Percentiles rank a stretch among this genome's conserved stretches.
Evolutionary conservation across 2,888 invertebrate genomes (phyloP).

Genomic region (Argynnis bischoffii): DNA sequence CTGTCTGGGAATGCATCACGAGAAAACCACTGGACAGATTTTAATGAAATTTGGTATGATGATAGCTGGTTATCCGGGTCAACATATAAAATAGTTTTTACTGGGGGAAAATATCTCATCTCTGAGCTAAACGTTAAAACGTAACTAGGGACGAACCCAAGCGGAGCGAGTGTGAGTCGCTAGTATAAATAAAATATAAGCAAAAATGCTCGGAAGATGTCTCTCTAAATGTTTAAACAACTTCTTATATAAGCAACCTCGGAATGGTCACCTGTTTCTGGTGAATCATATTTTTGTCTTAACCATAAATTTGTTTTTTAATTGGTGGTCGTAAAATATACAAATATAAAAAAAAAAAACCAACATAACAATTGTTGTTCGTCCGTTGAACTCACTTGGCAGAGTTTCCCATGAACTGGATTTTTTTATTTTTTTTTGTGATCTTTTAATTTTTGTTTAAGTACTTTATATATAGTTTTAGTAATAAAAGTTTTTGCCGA

Average conservation of each 20-base stretch:
- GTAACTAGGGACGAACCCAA: too few species aligned
- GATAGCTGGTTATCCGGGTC: too few species aligned
- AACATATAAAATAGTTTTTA: too few species aligned
- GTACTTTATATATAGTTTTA: slow-evolving; percentile 6
- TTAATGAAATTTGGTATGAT: too few species aligned
- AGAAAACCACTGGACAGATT: too few species aligned
- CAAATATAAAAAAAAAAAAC: slow-evolving; percentile 7
- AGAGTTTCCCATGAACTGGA: slow-evolving; percentile 14
- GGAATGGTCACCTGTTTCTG: slow-evolving; percentile 2
- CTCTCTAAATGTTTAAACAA: too few species aligned
- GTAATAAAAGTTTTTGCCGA: background rate
- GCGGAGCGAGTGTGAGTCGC: too few species aligned
- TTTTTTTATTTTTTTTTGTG: slow-evolving; percentile 11
- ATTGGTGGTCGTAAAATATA: slow-evolving; percentile 6
- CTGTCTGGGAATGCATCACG: too few species aligned
- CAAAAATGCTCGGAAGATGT: too few species aligned
- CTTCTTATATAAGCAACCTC: background rate
- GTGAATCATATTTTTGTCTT: slow-evolving; percentile 16
- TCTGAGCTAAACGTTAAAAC: too few species aligned
- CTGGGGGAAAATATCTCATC: too few species aligned
- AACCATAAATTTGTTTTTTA: slow-evolving; percentile 12
- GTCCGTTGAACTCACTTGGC: slow-evolving; percentile 25
- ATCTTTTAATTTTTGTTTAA: slow-evolving; percentile 17
- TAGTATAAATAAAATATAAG: too few species aligned
- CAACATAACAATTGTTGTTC: slow-evolving; percentile 15